Evolutionary conservation across 2,797 vertebrate genomes (phyloP), one percentile per base, ranked within the genome.

Genomic region (Parambassis ranga): DNA sequence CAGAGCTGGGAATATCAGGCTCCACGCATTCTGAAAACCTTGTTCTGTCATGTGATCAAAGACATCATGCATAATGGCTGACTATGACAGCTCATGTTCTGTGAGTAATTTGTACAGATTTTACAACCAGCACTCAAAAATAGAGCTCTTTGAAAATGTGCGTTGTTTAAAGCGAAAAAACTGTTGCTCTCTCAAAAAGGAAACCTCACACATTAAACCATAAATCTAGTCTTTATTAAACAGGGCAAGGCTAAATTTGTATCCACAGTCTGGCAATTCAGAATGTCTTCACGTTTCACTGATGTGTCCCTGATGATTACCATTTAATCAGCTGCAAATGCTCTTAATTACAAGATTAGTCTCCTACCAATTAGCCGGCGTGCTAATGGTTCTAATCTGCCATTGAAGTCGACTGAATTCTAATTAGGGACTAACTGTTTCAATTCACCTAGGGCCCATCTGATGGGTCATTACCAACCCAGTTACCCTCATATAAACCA

Each of bases 341-440:
- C 82, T 90, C 88, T 91, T 93, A 92, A 93, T 92, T 92, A 91
- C 85, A 77, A 92, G 88, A 92, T 92, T 90, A 92, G 86, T 90
- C 89, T 91, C 84, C 82, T 79, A 89, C 90, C 89, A 91, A 92
- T 92, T 90, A 91, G 84, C 81, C 70, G 75, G 70, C 46, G 48
- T 84, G 82, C 84, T 92, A 92, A 91, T 90, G 84, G 86, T 81
- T 89, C 82, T 90, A 87, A 89, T 92, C 90, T 88, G 79, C 74
- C 78, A 86, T 52, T 83, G 86, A 88, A 83, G 85, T 80, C 65
- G 62, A 70, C 84, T 83, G 88, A 88, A 89, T 91, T 87, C 78
- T 88, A 91, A 92, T 92, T 89, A 85, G 83, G 61, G 79, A 77
- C 74, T 77, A 77, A 88, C 75, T 78, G 84, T 87, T 87, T 84